Evolutionary conservation across 2,888 invertebrate genomes (phyloP).

Genomic region (Mesoligia furuncula): DNA sequence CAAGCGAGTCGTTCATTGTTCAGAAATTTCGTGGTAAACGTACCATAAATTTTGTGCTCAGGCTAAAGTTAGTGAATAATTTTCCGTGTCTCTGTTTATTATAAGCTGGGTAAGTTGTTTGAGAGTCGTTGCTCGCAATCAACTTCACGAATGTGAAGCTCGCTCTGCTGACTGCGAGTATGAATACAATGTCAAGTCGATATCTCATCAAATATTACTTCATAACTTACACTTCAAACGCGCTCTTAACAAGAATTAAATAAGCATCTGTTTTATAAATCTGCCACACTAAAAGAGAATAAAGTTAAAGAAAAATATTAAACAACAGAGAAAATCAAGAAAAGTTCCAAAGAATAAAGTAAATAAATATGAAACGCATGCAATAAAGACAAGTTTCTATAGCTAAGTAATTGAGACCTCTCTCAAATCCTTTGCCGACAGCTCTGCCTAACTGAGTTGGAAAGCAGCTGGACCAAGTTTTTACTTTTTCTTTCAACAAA

Average conservation of each 20-base stretch:
- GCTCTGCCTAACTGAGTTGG: slow-evolving; percentile 80
- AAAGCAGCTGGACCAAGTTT: slow-evolving; percentile 78
- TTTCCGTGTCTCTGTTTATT: slow-evolving; percentile 89
- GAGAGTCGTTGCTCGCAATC: slow-evolving; percentile 83
- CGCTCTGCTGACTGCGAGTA: slow-evolving; percentile 76
- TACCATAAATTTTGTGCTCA: slow-evolving; percentile 88
- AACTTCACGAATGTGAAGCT: slow-evolving; percentile 80
- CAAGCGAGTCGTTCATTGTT: slow-evolving; percentile 87
- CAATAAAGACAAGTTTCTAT: slow-evolving; percentile 78
- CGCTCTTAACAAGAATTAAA: slow-evolving; percentile 17
- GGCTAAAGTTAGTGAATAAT: slow-evolving; percentile 88
- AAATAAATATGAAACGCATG: slow-evolving; percentile 75
- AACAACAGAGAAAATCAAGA: slow-evolving; percentile 60
- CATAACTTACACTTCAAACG: slow-evolving; percentile 13
- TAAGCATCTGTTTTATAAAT: slow-evolving; percentile 13
- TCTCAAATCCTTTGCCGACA: slow-evolving; percentile 82
- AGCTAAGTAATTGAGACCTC: slow-evolving; percentile 81
- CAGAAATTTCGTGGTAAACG: slow-evolving; percentile 87
- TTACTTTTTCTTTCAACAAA: slow-evolving; percentile 75
- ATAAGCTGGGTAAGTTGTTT: slow-evolving; percentile 85
- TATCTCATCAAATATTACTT: slow-evolving; percentile 30
- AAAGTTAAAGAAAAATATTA: slow-evolving; percentile 40
- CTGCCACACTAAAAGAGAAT: not conserved
- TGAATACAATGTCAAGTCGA: slow-evolving; percentile 41
- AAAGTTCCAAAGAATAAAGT: slow-evolving; percentile 62